A percentile compares a stretch with the other conserved stretches of the same genome.
These are phyloP conservation scores for Sinodicranocentrus sp. DNA, from an alignment of 2,888 invertebrate species.

Conservation along the genomic window DNA sequence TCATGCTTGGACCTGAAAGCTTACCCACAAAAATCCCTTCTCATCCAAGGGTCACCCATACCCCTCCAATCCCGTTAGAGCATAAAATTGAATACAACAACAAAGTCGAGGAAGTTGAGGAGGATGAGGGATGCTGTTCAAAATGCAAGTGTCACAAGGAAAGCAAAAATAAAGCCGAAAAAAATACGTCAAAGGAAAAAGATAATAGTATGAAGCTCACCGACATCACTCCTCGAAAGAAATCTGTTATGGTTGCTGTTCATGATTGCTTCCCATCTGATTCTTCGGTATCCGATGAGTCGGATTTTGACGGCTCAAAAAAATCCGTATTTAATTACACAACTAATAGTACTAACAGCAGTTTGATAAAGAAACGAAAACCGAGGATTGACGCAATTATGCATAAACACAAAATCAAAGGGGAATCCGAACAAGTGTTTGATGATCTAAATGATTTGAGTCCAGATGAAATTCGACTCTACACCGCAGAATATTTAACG, in stretches of 20 bases:
- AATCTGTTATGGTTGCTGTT: slow-evolving; percentile 37
- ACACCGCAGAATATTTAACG: slow-evolving; percentile 27
- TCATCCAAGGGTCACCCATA: slow-evolving; percentile 25
- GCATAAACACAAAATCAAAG: slow-evolving; percentile 9
- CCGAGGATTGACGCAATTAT: slow-evolving; percentile 18
- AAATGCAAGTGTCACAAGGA: slow-evolving; percentile 8
- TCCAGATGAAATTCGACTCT: slow-evolving; percentile 33
- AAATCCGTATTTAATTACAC: slow-evolving; percentile 16
- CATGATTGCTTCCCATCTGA: slow-evolving; percentile 53
- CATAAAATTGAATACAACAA: not conserved
- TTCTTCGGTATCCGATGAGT: slow-evolving; percentile 26
- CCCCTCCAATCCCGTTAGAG: slow-evolving; percentile 6
- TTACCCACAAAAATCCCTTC: slow-evolving; percentile 38
- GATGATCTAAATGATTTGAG: slow-evolving; percentile 36
- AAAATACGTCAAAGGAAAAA: not conserved
- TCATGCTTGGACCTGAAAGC: slow-evolving; percentile 38
- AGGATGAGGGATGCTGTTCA: slow-evolving; percentile 13
- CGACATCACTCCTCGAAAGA: slow-evolving; percentile 14
- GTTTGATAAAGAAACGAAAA: slow-evolving; percentile 15
- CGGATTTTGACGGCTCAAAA: slow-evolving; percentile 1
- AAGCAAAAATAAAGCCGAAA: not conserved
- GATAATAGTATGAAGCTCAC: too few relatives aligned
- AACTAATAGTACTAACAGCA: not conserved
- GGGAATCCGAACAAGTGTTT: slow-evolving; percentile 33
- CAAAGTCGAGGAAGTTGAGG: not conserved